These are phyloP conservation scores for Lasioglossum pauxillum DNA, from an alignment of 2,888 invertebrate genomes.

Conservation along the genomic window DNA sequence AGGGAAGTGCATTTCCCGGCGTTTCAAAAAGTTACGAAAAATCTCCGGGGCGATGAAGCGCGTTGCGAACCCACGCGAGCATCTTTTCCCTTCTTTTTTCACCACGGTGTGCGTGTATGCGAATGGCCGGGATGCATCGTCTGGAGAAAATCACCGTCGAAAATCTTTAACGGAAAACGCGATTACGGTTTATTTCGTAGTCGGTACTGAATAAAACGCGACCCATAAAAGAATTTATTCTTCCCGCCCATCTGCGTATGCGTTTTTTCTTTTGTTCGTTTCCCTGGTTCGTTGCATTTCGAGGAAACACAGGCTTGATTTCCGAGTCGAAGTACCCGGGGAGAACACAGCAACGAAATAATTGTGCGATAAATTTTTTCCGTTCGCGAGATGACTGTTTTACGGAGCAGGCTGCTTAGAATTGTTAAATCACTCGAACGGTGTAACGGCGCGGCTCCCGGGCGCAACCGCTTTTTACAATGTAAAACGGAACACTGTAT, in stretches of 20 bases:
- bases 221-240: slow-evolving; percentile 16
- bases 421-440: slow-evolving; percentile 25
- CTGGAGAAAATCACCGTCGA: background rate
- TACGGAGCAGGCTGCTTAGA: background rate
- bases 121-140: background rate
- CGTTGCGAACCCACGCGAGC: background rate
- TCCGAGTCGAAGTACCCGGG: background rate
- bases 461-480: slow-evolving; percentile 26
- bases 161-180: slow-evolving; percentile 12
- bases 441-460: background rate
- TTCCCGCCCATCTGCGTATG: background rate
- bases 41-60: background rate
- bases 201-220: background rate
- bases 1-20: background rate
- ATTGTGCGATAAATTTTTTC: slow-evolving; percentile 6
- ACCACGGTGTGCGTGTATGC: background rate
- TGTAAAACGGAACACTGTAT: slow-evolving; percentile 40
- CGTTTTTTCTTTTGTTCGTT: background rate
- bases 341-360: background rate
- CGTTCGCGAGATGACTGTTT: background rate
- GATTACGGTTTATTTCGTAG: slow-evolving; percentile 17
- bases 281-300: background rate
- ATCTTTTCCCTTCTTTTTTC: background rate
- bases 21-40: background rate
- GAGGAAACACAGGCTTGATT: background rate